A percentile compares a stretch with the other conserved stretches of the same genome.
These are phyloP conservation scores for Contarinia nasturtii DNA, from an alignment of 1,140 invertebrate species.

Conservation along the genomic window DNA sequence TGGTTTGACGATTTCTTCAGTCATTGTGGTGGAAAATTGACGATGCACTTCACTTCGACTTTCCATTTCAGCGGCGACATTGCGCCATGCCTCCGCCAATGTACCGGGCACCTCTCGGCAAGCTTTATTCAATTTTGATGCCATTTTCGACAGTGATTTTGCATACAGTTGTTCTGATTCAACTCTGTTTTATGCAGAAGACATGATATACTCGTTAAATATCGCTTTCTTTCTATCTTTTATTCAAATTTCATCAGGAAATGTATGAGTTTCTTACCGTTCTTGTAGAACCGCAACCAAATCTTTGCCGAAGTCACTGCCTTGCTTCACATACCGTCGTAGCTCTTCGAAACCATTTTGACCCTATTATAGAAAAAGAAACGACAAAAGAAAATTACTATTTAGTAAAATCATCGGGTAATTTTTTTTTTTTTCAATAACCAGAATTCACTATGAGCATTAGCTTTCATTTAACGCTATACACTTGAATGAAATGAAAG, in stretches of 20 bases:
- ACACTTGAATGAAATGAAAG: background rate
- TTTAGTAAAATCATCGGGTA: background rate
- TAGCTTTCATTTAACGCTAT: background rate
- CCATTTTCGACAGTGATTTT: constrained; percentile 72
- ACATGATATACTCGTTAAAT: too few species aligned
- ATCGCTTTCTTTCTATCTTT: background rate
- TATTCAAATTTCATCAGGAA: background rate
- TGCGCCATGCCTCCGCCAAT: constrained; percentile 73
- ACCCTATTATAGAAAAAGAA: constrained; percentile 38
- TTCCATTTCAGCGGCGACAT: constrained; percentile 78
- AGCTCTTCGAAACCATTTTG: constrained; percentile 87
- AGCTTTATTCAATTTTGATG: constrained; percentile 65
- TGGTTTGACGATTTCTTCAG: constrained; percentile 79
- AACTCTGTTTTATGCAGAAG: constrained; percentile 46
- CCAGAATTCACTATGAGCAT: background rate
- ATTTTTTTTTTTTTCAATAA: background rate
- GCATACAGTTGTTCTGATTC: constrained; percentile 79
- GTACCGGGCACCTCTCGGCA: constrained; percentile 60
- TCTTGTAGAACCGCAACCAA: constrained; percentile 73
- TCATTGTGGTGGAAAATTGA: constrained; percentile 51
- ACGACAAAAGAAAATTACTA: constrained; percentile 4
- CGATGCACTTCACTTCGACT: constrained; percentile 72
- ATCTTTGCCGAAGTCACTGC: constrained; percentile 86
- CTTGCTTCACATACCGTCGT: constrained; percentile 77
- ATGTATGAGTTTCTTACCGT: constrained; percentile 44